These are phyloP conservation scores for Poecilia picta DNA, from an alignment of 2,797 vertebrate species.

Conservation along the genomic window DNA sequence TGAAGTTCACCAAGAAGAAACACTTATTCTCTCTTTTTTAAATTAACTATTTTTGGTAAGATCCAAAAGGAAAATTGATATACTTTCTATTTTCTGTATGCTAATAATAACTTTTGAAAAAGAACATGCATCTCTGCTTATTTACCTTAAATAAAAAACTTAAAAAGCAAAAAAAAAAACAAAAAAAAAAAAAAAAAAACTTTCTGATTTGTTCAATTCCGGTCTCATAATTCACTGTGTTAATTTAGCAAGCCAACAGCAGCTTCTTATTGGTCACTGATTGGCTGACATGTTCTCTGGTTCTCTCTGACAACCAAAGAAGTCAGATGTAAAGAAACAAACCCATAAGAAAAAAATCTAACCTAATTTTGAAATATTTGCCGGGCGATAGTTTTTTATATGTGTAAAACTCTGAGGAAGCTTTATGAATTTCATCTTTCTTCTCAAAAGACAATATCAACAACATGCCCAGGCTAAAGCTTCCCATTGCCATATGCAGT, in stretches of 20 bases:
- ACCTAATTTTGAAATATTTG: slow-evolving; percentile 11
- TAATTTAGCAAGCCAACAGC: background rate
- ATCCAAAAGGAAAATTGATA: background rate
- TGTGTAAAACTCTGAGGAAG: slow-evolving; percentile 26
- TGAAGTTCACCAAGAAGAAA: background rate
- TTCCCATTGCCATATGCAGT: slow-evolving; percentile 59
- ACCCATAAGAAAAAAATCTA: slow-evolving; percentile 6
- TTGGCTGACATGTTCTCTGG: background rate
- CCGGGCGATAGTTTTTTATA: background rate
- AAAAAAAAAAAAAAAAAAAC: too few species aligned
- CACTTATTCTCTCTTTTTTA: background rate
- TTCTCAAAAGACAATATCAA: slow-evolving; percentile 48
- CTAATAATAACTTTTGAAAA: background rate
- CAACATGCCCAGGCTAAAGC: slow-evolving; percentile 24
- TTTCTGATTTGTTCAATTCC: background rate
- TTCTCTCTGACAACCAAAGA: background rate
- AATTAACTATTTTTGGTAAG: background rate
- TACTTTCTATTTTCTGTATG: background rate
- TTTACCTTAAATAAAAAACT: background rate
- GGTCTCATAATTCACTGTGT: background rate
- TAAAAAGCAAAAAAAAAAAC: too few species aligned
- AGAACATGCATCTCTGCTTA: background rate
- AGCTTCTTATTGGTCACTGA: background rate
- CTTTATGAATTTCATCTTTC: slow-evolving; percentile 43
- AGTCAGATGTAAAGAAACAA: background rate